Base-by-base conservation (phyloP, 2,888 invertebrate species). In the Amiota minor region DNA sequence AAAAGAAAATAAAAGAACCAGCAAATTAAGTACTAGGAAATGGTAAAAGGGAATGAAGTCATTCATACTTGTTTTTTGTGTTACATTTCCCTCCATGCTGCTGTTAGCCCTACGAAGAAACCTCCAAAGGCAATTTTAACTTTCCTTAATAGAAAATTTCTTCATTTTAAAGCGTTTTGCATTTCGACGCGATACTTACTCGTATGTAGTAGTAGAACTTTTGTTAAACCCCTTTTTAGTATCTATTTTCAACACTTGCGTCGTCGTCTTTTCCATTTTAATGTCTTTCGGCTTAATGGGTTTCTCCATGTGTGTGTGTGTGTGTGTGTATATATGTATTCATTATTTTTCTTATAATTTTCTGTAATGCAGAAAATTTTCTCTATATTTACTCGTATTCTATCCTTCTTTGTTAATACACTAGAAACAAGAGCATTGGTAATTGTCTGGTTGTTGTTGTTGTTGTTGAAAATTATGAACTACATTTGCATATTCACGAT, bases 91-190 rank as follows among this genome's bases (percentile, higher is more conserved):
- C 35, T 35, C 35, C 35, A 3, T 35, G 6, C 35, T 35, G 0
- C 35, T 35, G 0, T 4, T 8, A 35, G 6, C 0, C 35, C 2
- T 35, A 35, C 35, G 35, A 35, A 35, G 35, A 6, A 35, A 35
- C 72, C 77, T 74, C 69, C 74, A 73, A 78, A 78, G 83, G 80
- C 83, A 83, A 83, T 83, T 83, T 80, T 75, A 84, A 85, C 84
- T 85, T 84, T 84, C 80, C 73, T 76, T 80, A 81, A 86, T 83
- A 78, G 84, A 81, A 85, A 84, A 83, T 80, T 75, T 79, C 80
- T 80, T 81, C 76, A 79, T 79, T 79, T 77, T 81, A 72, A 76
- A 74, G 70, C 50, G 18, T 46, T 72, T 46, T 71, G 14, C 45
- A 18, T 56, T 55, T 71, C 18, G 16, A 50, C 55, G 18, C 20